Base-by-base conservation (phyloP, 1,140 invertebrate genomes). In the Panagrolaimus sp. region DNA sequence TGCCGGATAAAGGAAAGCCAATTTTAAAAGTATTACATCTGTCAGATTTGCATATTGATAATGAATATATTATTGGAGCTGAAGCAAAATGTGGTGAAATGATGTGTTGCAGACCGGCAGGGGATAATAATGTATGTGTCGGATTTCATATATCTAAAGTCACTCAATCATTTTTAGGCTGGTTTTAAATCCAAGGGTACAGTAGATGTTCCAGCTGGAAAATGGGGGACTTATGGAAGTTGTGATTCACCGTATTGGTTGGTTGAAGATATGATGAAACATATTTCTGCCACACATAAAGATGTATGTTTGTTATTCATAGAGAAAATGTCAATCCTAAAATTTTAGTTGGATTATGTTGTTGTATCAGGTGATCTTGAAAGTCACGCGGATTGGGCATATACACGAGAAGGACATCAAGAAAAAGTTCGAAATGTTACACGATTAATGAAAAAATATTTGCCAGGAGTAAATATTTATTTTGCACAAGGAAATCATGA, bases 401-500 rank as follows among this genome's bases (percentile, higher is more conserved):
- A 74, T 70, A 67, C 44, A 9, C 31, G 67, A 31, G 67, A 64
- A 20, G 46, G 20, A 14, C 72, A 74, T 47, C 9, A 43, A 23
- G 42, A 65, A n/a, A 65, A 70, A 45, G 45, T 77, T 57, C 57
- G 63, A 9, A 72, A 72, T 44, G 72, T 75, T 14, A 73, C 73
- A 1, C 64, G 66, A 43, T 62, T 72, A 5, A 57, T 77, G 46
- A 66, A 78, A 44, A 27, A 53, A 11, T 73, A 70, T 47, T 76
- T 77, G 61, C 76, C 76, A 13, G 71, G 44, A 5, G 73, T 63
- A 53, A 66, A 65, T 14, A 63, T 73, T 47, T 76, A 72, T 27
- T 77, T 77, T 61, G 67, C 76, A 9, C 47, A 78, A 43, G 76
- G 76, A n/a, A 77, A 77, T 66, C 76, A 77, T 51, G 76, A 72